Evolutionary conservation across 1,140 invertebrate genomes (phyloP), one percentile per base, ranked within the genome.

Genomic region (Lepidurus arcticus): DNA sequence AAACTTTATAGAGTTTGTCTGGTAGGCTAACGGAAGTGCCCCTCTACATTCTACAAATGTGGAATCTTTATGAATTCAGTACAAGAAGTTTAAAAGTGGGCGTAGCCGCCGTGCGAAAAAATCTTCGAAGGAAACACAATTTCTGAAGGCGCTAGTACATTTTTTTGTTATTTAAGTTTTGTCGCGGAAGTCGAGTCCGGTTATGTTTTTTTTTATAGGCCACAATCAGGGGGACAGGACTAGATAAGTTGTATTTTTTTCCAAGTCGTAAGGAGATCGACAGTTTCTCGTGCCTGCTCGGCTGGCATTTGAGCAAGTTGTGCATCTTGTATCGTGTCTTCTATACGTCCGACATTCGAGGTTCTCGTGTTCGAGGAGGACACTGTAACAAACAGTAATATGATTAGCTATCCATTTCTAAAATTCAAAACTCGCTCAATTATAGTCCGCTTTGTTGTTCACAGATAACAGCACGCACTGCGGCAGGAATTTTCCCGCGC

Each of bases 291-390:
- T 65, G 53, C 6, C 16, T 65, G 53, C 53, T 65, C 53, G 53
- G 53, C 53, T 65, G 53, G 53, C 53, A 65, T 16, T 65, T 65
- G 53, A 65, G 53, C 53, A 65, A 65, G 53, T 65, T 65, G 53
- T 65, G 53, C 53, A 65, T 65, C 53, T n/a, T 21, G 53, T 13
- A 13, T 65, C n/a, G 16, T 65, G n/a, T 65, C 53, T 7, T 65
- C 53, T 65, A 65, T 13, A 65, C 53, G 53, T 65, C 53, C 53
- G 53, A 65, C 53, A 65, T 65, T 11, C 53, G 53, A 16, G 53
- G 9, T 21, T 65, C 53, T n/a, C 53, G 53, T 65, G 53, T 65
- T 65, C 53, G 53, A 13, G 8, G 53, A 65, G 8, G 53, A 65
- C 53, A 65, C 53, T 65, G 13, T 13, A 16, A 34, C 3, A 34